phyloP scores from a whole-genome alignment of 2,113 vertebrate species.

The Gallinago media region DNA sequence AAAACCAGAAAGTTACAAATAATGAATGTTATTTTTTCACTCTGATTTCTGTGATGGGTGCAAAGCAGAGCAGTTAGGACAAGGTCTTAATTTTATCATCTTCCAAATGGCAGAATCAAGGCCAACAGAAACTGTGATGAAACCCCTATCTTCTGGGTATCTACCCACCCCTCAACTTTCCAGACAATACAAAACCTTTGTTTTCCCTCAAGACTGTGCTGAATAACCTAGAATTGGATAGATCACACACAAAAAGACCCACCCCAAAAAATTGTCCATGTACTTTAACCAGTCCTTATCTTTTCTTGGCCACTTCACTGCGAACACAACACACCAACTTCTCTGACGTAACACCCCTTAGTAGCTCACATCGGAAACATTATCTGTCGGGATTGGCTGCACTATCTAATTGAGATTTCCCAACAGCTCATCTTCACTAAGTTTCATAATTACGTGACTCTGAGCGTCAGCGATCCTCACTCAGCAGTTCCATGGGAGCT shows the following conservation, averaged over 20 bases:
- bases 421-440: not conserved
- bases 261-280: not conserved
- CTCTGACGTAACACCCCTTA: not conserved
- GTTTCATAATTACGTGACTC: not conserved
- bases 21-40: not conserved
- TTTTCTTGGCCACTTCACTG: not conserved
- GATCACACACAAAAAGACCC: not conserved
- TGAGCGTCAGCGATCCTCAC: not conserved
- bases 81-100: not conserved
- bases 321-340: not conserved
- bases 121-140: not conserved
- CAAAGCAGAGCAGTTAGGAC: not conserved
- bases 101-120: not conserved
- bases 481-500: conserved; percentile 18
- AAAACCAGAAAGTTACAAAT: not conserved
- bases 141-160: not conserved
- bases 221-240: not conserved
- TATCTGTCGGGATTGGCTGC: not conserved
- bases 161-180: not conserved
- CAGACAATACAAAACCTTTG: not conserved
- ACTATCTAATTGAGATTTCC: conserved; percentile 14
- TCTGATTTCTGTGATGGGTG: not conserved
- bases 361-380: not conserved
- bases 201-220: not conserved
- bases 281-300: not conserved